These are phyloP conservation scores for Liopterus haemorrhoidalis DNA, from an alignment of 2,888 invertebrate species.

Conservation along the genomic window DNA sequence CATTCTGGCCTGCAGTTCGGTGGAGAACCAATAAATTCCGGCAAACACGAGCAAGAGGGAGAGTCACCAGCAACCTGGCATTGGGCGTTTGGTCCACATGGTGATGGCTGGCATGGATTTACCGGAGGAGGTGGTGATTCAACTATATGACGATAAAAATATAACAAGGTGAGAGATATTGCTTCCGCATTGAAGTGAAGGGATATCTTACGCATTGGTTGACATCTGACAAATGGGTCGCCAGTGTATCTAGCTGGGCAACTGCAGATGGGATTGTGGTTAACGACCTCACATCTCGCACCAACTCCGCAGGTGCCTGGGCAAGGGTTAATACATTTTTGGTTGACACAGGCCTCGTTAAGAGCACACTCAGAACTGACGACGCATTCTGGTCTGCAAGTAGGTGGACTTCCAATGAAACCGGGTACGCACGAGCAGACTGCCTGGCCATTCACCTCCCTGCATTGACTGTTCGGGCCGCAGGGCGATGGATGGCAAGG, in stretches of 20 bases:
- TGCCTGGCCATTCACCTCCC: conserved; percentile 63
- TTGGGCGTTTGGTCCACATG: conserved; percentile 60
- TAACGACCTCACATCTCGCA: conserved; percentile 65
- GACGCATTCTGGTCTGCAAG: conserved; percentile 73
- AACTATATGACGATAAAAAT: conserved; percentile 37
- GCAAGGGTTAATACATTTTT: conserved; percentile 74
- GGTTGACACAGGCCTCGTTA: conserved; percentile 67
- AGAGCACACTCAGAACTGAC: conserved; percentile 69
- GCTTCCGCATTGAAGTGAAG: conserved; percentile 36
- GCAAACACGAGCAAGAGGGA: conserved; percentile 59
- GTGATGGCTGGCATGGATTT: conserved; percentile 68
- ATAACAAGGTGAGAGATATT: conserved; percentile 1
- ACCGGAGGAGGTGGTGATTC: conserved; percentile 23
- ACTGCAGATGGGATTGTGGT: conserved; percentile 74
- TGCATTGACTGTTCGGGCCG: conserved; percentile 69
- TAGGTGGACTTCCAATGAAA: conserved; percentile 68
- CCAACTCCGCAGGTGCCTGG: conserved; percentile 63
- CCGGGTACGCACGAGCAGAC: conserved; percentile 69
- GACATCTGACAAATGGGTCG: conserved; percentile 65
- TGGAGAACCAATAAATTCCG: conserved; percentile 71
- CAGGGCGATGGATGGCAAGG: conserved; percentile 69
- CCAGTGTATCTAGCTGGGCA: conserved; percentile 59
- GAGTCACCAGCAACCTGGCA: conserved; percentile 52
- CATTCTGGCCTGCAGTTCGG: conserved; percentile 76
- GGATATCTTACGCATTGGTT: conserved; percentile 40